A percentile compares a stretch with the other conserved stretches of the same genome.
phyloP scores from a whole-genome alignment of 2,113 vertebrate species.

The Chaetura pelagica region DNA sequence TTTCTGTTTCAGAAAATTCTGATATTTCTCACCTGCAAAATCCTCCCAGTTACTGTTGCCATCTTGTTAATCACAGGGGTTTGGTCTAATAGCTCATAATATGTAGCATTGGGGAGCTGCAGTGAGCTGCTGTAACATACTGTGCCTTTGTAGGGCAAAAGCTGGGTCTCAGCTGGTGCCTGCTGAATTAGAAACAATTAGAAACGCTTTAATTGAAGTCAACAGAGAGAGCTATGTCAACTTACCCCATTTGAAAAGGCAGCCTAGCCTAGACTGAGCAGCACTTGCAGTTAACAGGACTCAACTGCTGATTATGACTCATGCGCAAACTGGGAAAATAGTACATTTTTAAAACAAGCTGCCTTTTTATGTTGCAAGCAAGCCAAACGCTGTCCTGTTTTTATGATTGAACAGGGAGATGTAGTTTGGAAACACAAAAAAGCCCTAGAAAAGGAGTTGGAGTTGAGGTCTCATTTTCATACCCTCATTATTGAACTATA shows the following conservation, averaged over 20 bases:
- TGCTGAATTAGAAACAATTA: slow-evolving; percentile 20
- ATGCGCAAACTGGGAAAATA: slow-evolving; percentile 29
- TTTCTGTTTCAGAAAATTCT: background rate
- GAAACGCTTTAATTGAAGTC: slow-evolving; percentile 38
- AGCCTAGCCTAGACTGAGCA: background rate
- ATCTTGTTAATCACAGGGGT: background rate
- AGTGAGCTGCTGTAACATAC: background rate
- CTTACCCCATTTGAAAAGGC: background rate
- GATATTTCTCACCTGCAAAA: background rate
- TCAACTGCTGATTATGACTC: slow-evolving; percentile 71
- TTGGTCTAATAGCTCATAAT: background rate
- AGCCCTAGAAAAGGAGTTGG: slow-evolving; percentile 33
- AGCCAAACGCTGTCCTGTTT: slow-evolving; percentile 38
- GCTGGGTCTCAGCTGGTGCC: slow-evolving; percentile 11
- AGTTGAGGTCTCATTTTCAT: slow-evolving; percentile 57
- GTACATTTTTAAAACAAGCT: slow-evolving; percentile 50
- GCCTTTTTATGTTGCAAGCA: slow-evolving; percentile 55
- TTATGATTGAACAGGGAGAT: background rate
- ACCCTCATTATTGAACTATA: slow-evolving; percentile 39
- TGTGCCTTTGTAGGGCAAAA: background rate
- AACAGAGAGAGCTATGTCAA: background rate
- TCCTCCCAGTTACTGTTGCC: background rate
- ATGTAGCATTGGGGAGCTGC: background rate
- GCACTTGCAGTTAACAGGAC: background rate
- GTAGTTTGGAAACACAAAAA: slow-evolving; percentile 27